Base-by-base conservation (phyloP, 2,888 invertebrate species). In the Allolobophora icterica region DNA sequence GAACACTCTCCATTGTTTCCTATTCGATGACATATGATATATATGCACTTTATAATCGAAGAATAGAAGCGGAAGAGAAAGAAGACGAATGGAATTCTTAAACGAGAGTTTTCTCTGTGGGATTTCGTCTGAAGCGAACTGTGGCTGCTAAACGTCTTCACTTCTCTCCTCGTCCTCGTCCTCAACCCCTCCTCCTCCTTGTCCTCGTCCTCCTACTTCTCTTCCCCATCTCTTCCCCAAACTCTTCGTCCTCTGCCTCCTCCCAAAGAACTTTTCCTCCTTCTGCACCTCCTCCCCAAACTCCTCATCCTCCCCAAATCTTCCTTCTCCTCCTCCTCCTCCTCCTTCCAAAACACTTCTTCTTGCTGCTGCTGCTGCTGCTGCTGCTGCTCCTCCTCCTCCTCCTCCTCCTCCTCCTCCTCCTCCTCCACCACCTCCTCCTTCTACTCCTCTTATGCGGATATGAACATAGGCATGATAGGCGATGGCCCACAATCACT, bases 241-340 rank as follows among this genome's bases (percentile, higher is more conserved):
- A 8, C 6, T 38, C 38, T 38, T 38, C 38, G 8, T 38, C 38
- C 8, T 38, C 38, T 8, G 3, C 38, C 38, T 38, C 38, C 38
- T 38, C 38, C 38, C 8, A n/a, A n/a, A n/a, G n/a, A n/a, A 3
- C 38, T 38, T 38, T 38, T 40, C 40, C n/a, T 89, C 40, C 38
- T 89, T 40, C 24, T 42, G 6, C n/a, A 11, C 42, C 38, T n/a
- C 33, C 24, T 42, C 38, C n/a, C 40, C 35, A 5, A 8, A 71
- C 34, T 58, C 90, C 52, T 38, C 17, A 1, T 21, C 35, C 13
- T 21, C n/a, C 17, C 35, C 38, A 6, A 3, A 2, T 42, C 38
- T 11, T 38, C 89, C 40, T 40, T 40, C 42, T 89, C 42, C n/a
- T 89, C 38, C 89, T 42, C 35, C 89, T n/a, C 38, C 89, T 89